Conservation (phyloP, 2,113 vertebrate species). For the Pollachius pollachius region DNA sequence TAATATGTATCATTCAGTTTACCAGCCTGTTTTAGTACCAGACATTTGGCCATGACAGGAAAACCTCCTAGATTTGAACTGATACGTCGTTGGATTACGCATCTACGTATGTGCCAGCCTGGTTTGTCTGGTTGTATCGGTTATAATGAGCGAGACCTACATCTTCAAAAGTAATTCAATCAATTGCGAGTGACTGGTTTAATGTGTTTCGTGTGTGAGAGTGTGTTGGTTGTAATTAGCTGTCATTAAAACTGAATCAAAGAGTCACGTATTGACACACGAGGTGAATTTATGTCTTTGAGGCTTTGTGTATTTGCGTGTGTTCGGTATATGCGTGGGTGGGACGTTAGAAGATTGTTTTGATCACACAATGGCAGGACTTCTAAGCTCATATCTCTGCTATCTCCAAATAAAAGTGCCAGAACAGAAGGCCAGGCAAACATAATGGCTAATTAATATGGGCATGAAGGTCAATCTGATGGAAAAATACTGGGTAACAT, state of each 20-base stretch:
- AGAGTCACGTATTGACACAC: constrained; percentile 50
- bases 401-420: constrained; percentile 22
- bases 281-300: constrained; percentile 20
- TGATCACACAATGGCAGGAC: constrained; percentile 39
- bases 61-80: too few species aligned
- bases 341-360: constrained; percentile 45
- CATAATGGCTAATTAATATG: too few species aligned
- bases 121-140: constrained; percentile 7
- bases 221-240: constrained; percentile 33
- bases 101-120: not conserved
- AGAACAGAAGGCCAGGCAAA: not conserved
- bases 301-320: not conserved
- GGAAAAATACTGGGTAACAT: not conserved
- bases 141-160: not conserved
- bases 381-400: constrained; percentile 37
- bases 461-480: too few species aligned
- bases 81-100: not conserved
- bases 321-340: constrained; percentile 4
- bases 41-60: too few species aligned
- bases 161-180: not conserved
- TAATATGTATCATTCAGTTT: too few species aligned
- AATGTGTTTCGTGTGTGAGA: not conserved
- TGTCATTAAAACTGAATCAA: constrained; percentile 55
- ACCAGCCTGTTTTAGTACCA: too few species aligned
- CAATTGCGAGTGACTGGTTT: not conserved